These are phyloP conservation scores for Stegostoma tigrinum DNA, from an alignment of 2,113 vertebrate genomes.

Conservation along the genomic window DNA sequence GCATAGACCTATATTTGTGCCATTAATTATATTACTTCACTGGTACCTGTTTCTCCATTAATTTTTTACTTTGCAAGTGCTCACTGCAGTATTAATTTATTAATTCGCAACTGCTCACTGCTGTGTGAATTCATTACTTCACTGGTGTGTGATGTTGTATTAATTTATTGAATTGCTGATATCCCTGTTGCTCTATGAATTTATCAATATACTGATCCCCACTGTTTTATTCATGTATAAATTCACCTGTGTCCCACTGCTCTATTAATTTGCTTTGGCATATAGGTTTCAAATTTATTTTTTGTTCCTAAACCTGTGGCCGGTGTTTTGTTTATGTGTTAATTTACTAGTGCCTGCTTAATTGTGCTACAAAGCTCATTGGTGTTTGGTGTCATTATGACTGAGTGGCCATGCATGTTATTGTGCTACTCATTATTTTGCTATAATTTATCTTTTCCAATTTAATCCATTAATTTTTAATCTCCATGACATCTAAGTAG, in stretches of 20 bases:
- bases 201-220: not conserved
- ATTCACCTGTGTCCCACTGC: not conserved
- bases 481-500: not conserved
- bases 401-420: not conserved
- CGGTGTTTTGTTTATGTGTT: not conserved
- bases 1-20: not conserved
- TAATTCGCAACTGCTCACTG: not conserved
- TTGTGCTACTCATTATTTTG: not conserved
- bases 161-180: slow-evolving; percentile 3
- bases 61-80: not conserved
- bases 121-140: not conserved
- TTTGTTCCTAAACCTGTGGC: not conserved
- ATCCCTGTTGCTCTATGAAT: not conserved
- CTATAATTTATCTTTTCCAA: not conserved
- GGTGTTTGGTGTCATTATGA: not conserved
- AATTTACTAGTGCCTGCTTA: not conserved
- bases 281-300: not conserved
- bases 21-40: not conserved
- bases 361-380: not conserved
- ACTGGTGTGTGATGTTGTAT: not conserved
- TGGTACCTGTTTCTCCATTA: not conserved
- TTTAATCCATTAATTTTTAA: slow-evolving; percentile 32
- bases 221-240: not conserved
- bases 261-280: not conserved
- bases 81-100: not conserved